These are phyloP conservation scores for Xiphophorus couchianus DNA, from an alignment of 2,113 vertebrate species.

Conservation along the genomic window DNA sequence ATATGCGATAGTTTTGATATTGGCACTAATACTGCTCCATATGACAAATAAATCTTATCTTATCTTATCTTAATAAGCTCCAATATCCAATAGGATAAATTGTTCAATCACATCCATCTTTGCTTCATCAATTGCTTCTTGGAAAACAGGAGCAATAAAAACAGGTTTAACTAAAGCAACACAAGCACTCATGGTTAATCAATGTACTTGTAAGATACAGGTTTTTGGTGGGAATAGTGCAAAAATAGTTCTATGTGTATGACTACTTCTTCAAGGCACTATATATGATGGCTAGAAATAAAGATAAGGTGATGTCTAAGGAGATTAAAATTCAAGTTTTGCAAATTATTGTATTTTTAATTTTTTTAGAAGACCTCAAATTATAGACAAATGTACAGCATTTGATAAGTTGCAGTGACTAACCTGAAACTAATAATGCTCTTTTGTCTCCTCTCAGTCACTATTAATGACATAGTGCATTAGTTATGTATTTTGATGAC, in stretches of 20 bases:
- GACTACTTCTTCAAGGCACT: too few species aligned
- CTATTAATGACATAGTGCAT: background rate
- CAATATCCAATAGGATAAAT: background rate
- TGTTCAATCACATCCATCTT: background rate
- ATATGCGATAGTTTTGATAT: too few species aligned
- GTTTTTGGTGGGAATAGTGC: too few species aligned
- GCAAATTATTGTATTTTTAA: background rate
- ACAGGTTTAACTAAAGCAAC: too few species aligned
- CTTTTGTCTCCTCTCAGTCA: background rate
- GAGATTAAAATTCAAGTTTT: background rate
- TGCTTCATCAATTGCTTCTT: too few species aligned
- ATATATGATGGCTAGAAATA: background rate
- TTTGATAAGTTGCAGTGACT: background rate
- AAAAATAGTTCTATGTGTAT: too few species aligned
- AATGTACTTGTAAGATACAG: too few species aligned
- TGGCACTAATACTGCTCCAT: too few species aligned
- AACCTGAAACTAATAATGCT: background rate
- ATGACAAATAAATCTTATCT: too few species aligned
- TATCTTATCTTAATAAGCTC: background rate
- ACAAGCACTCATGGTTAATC: too few species aligned
- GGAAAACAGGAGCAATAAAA: too few species aligned
- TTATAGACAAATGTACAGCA: too few species aligned
- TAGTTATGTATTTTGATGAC: conserved; percentile 18
- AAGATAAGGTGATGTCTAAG: background rate
- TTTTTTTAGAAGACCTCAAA: background rate